Base-by-base conservation (phyloP, 2,797 vertebrate species). In the Lepilemur septentrionalis region DNA sequence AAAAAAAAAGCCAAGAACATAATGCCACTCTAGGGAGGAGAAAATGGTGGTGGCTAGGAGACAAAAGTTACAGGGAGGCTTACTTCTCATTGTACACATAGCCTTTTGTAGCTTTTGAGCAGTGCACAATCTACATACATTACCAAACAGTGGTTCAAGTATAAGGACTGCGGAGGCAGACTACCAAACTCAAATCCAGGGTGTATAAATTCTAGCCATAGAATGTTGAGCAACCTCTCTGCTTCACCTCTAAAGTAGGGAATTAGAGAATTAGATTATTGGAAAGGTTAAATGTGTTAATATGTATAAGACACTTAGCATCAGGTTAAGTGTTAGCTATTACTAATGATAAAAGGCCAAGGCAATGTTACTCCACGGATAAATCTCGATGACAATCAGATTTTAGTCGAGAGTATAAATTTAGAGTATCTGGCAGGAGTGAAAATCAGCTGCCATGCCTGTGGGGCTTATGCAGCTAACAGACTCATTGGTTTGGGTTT, bases 321-420 rank as follows among this genome's bases (percentile, higher is more conserved):
- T 80, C 61, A 70, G 7, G 48, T 78, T 76, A 57, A 70, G 20
- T 48, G 28, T 57, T 75, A 70, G 57, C 38, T 87, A 28, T 79
- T 79, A 79, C 35, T 79, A 79, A 87, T 13, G 38, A 86, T 38
- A 92, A 73, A 30, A 14, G 43, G n/a, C 13, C 75, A 95, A 73
- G 81, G 70, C 30, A 87, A 5, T 61, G 38, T 57, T 82, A 55
- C 2, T n/a, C 22, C 35, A 32, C 17, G 17, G 79, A 50, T 32
- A 73, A 87, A 93, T 12, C 18, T 82, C 15, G 55, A 5, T 35
- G 18, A 92, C 61, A 52, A 86, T 65, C 46, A 55, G 4, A 87
- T 92, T 90, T 90, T 87, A 75, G 48, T 80, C 25, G 48, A 67
- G 12, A 91, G 81, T 41, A 63, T 83, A 83, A 80, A 94, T 50